Evolutionary conservation across 1,140 invertebrate genomes (phyloP), one percentile per base, ranked within the genome.

Genomic region (Drosophila aff.): DNA sequence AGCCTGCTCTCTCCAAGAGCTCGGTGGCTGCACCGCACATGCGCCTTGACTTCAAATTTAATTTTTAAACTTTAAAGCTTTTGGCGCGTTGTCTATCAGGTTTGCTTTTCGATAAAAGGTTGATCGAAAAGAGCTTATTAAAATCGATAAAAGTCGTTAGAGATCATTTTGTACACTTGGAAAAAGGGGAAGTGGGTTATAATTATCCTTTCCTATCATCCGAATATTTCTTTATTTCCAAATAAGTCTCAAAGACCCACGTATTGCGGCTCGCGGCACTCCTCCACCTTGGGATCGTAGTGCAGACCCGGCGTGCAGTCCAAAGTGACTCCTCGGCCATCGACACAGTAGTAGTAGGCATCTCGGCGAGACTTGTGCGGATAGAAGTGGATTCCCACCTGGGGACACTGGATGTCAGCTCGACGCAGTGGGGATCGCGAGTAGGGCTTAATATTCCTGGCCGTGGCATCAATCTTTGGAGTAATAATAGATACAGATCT

Each of bases 231-330:
- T 57, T 75, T 23, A 31, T 43, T 60, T 49, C 6, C 6, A 9
- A n/a, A 16, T 9, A 65, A 11, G 8, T 21, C 21, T 68, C 59
- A 66, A 15, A 18, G 18, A 18, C 21, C 47, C 49, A 89, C 46
- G 16, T 50, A 49, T 59, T 77, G 52, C 16, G 79, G 63, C 9
- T 77, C 59, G n/a, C 91, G 91, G 44, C 91, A 92, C 31, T 89
- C 79, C 38, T 76, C 46, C n/a, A 77, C 23, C 26, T 73, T 65
- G 8, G 68, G 13, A 66, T 92, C 91, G 21, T 72, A 92, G 4
- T 66, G 28, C n/a, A 92, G 55, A 18, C 91, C 91, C 1, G 91
- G 91, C 2, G 91, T 92, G 23, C 91, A 92, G 23, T 92, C 87
- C 18, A 92, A 36, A 7, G 83, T 80, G 8, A 92, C 53, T 18